phyloP scores from a whole-genome alignment of 2,888 invertebrate species.

The Orthonychiurus folsomi region DNA sequence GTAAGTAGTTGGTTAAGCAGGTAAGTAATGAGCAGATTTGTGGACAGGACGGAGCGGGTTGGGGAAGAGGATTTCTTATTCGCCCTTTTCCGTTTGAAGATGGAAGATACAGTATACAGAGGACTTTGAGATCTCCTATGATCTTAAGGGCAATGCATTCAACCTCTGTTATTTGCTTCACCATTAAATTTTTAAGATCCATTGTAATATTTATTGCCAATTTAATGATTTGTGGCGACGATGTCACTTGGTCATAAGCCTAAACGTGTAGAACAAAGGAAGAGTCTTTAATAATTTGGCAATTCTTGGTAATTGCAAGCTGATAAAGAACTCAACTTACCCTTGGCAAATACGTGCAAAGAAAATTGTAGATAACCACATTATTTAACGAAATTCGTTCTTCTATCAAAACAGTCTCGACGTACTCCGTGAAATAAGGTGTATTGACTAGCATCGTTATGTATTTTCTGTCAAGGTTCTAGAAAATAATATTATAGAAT shows the following conservation, averaged over 20 bases:
- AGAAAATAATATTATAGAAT: slow-evolving; percentile 39
- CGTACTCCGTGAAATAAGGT: slow-evolving; percentile 76
- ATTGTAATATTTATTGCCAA: slow-evolving; percentile 22
- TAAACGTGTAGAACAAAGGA: no score
- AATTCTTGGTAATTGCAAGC: no score
- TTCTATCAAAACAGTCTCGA: slow-evolving; percentile 79
- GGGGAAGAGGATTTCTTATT: slow-evolving; percentile 29
- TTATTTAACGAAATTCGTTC: slow-evolving; percentile 78
- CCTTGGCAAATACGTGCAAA: slow-evolving; percentile 82
- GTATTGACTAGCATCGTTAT: slow-evolving; percentile 71
- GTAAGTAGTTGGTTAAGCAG: no score
- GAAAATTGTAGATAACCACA: slow-evolving; percentile 73
- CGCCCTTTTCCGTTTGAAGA: slow-evolving; percentile 35
- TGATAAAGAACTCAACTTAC: no score
- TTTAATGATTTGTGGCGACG: slow-evolving; percentile 30
- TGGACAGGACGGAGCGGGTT: slow-evolving; percentile 30
- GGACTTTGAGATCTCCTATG: slow-evolving; percentile 51
- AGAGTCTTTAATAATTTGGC: background rate
- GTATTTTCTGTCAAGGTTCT: slow-evolving; percentile 70
- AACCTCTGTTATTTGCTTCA: slow-evolving; percentile 29
- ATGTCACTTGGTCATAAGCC: slow-evolving; percentile 33
- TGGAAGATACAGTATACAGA: slow-evolving; percentile 50
- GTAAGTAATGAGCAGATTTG: slow-evolving; percentile 26
- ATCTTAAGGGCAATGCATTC: slow-evolving; percentile 29
- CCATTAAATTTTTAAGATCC: slow-evolving; percentile 28